These are phyloP conservation scores for Macrostomum lignano DNA, from an alignment of 1,140 invertebrate species.

Conservation along the genomic window DNA sequence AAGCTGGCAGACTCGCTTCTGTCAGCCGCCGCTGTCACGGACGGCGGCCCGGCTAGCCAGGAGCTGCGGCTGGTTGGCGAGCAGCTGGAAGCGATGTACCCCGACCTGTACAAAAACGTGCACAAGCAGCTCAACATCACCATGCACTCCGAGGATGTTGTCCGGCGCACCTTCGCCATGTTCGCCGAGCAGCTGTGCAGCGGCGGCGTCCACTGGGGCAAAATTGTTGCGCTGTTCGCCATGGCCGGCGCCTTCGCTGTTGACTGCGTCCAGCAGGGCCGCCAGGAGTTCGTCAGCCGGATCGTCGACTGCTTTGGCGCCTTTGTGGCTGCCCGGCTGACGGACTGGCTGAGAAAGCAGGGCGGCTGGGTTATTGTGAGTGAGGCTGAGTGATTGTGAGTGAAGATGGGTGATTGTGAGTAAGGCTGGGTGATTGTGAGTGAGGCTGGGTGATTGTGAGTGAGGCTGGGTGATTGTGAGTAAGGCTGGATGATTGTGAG, in stretches of 20 bases:
- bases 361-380: too few relatives aligned
- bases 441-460: too few relatives aligned
- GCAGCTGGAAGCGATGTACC: conserved; percentile 1
- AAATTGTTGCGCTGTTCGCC: conserved; percentile 10
- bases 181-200: conserved; percentile 5
- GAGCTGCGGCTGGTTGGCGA: not conserved
- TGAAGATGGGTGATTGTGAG: too few relatives aligned
- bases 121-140: conserved; percentile 1
- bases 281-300: conserved; percentile 9
- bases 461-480: too few relatives aligned
- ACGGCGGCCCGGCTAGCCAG: not conserved
- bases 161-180: not conserved
- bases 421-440: too few relatives aligned
- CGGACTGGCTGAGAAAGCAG: conserved; percentile 5
- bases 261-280: conserved; percentile 11
- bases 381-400: too few relatives aligned
- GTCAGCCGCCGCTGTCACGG: too few relatives aligned
- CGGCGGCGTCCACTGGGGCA: conserved; percentile 9
- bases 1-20: too few relatives aligned
- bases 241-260: conserved; percentile 9
- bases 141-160: not conserved
- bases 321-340: conserved; percentile 4
- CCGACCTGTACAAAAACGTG: conserved; percentile 2
- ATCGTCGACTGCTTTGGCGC: conserved; percentile 8
- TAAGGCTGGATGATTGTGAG: too few relatives aligned